A percentile compares a stretch with the other conserved stretches of the same genome.
Conservation (phyloP, 2,113 vertebrate genomes). For the Ailurus styani region DNA sequence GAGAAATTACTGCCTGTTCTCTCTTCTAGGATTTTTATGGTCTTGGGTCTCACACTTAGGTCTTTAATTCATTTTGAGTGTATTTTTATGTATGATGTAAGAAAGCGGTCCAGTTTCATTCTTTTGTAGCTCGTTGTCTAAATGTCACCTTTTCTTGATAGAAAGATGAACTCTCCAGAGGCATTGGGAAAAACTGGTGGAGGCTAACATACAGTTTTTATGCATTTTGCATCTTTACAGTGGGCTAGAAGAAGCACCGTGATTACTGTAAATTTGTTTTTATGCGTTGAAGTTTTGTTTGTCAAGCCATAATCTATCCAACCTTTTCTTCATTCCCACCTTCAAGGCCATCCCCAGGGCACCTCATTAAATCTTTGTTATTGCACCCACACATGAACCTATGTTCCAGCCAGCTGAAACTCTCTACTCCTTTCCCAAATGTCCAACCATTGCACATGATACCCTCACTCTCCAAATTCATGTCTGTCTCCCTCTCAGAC, state of each 20-base stretch:
- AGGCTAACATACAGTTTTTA: neutral
- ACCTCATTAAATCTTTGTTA: neutral
- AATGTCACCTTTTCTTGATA: neutral
- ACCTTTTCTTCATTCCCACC: neutral
- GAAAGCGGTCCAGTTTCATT: neutral
- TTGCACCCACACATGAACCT: neutral
- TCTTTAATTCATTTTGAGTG: neutral
- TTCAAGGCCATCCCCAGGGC: neutral
- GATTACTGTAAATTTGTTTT: neutral
- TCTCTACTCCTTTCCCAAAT: neutral
- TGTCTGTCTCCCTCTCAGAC: neutral
- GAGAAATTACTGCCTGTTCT: neutral
- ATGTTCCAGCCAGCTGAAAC: neutral
- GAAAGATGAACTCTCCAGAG: neutral
- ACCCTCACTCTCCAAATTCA: neutral
- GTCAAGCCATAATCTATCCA: neutral
- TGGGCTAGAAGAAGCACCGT: neutral
- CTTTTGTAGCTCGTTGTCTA: neutral
- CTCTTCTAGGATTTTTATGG: neutral
- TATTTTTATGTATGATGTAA: neutral
- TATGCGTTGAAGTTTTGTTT: neutral
- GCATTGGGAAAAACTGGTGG: neutral
- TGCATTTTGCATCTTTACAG: neutral
- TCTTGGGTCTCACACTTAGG: neutral
- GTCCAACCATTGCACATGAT: too few species aligned